phyloP scores from a whole-genome alignment of 1,140 invertebrate genomes.

The Saccostrea echinata region DNA sequence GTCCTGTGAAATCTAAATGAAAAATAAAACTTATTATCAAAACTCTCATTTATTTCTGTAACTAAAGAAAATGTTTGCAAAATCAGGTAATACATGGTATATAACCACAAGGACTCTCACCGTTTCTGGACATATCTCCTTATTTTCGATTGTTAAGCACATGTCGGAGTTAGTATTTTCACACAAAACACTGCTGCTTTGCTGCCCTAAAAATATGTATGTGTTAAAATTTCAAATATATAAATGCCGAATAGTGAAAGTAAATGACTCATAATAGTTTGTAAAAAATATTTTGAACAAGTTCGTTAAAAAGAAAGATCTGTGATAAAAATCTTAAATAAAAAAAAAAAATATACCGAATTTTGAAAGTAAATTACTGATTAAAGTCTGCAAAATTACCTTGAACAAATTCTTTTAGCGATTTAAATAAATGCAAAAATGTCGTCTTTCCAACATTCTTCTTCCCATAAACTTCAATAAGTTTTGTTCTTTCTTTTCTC shows the following conservation, averaged over 20 bases:
- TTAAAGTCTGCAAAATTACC: not conserved
- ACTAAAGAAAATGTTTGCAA: not conserved
- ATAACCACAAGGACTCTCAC: not conserved
- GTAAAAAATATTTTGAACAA: not conserved
- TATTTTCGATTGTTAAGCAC: not conserved
- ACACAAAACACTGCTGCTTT: not conserved
- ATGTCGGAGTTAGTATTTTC: not conserved
- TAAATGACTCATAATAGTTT: not conserved
- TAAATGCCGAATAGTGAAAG: not conserved
- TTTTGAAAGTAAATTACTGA: not conserved
- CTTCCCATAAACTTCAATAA: constrained; percentile 1
- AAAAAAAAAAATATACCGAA: not conserved
- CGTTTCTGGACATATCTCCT: not conserved
- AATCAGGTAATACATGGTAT: not conserved
- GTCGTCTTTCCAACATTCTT: not conserved
- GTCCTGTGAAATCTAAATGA: not conserved
- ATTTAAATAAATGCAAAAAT: not conserved
- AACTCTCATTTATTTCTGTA: not conserved
- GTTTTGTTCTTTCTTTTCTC: not conserved
- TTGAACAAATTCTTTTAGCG: not conserved
- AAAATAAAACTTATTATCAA: not conserved
- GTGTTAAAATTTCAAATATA: not conserved
- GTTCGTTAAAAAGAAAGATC: no score
- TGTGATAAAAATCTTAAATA: not conserved
- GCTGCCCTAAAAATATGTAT: not conserved